These are phyloP conservation scores for Fregetta grallaria DNA, from an alignment of 2,113 vertebrate genomes.

Conservation along the genomic window DNA sequence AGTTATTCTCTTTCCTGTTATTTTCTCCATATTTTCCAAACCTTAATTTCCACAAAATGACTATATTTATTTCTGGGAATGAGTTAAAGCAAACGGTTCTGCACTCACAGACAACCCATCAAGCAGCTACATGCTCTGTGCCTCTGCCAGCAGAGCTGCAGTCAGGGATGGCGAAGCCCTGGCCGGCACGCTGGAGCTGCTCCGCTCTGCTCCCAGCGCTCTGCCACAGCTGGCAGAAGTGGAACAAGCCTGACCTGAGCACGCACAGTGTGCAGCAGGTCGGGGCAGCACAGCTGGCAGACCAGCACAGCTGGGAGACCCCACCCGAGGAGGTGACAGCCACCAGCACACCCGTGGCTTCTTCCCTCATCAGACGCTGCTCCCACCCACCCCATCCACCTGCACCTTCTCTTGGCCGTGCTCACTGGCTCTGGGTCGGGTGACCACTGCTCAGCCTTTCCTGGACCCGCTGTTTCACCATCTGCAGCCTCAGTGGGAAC, in stretches of 20 bases:
- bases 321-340: not conserved
- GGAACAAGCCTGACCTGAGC: too few relatives aligned
- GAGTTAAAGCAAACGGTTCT: not conserved
- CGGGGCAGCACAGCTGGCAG: not conserved
- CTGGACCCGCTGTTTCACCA: not conserved
- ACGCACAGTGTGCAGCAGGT: not conserved
- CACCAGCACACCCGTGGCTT: not conserved
- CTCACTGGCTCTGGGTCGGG: not conserved
- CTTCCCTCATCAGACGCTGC: not conserved
- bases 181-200: not conserved
- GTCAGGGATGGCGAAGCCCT: not conserved
- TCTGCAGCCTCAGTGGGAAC: not conserved
- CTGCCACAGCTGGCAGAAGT: not conserved
- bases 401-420: rapidly evolving
- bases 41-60: not conserved
- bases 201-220: not conserved
- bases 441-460: not conserved
- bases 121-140: not conserved
- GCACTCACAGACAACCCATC: not conserved
- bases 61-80: not conserved
- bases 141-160: not conserved
- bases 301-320: not conserved
- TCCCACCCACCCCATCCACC: not conserved
- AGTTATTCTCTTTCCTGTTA: not conserved
- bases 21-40: not conserved